phyloP scores from a whole-genome alignment of 2,888 invertebrate species.

The Timema cristinae region DNA sequence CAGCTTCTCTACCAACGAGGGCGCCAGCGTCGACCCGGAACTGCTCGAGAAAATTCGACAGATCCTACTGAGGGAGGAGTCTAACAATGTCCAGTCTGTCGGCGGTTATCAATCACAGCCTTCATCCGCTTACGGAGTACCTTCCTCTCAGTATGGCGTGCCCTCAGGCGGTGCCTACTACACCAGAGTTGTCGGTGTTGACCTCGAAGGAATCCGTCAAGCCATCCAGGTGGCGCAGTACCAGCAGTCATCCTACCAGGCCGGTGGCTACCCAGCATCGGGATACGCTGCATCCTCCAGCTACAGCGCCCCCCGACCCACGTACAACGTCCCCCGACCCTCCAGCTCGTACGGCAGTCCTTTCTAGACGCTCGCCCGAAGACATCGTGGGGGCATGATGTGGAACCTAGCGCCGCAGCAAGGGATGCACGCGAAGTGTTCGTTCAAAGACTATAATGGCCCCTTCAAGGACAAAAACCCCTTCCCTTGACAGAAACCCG shows the following conservation, averaged over 20 bases:
- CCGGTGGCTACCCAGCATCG: constrained; percentile 45
- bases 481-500: too few relatives aligned
- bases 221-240: constrained; percentile 85
- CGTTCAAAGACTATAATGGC: too few relatives aligned
- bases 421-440: too few relatives aligned
- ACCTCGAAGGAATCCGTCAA: constrained; percentile 80
- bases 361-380: constrained; percentile 23
- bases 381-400: background rate
- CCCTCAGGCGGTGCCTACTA: constrained; percentile 44
- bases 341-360: constrained; percentile 33
- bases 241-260: constrained; percentile 61
- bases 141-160: constrained; percentile 64
- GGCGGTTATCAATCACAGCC: constrained; percentile 42
- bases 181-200: constrained; percentile 74
- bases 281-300: constrained; percentile 45
- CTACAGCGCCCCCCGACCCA: constrained; percentile 43
- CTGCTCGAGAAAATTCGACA: constrained; percentile 80
- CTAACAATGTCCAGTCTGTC: constrained; percentile 26
- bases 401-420: too few relatives aligned
- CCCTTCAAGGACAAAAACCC: too few relatives aligned
- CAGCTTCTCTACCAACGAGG: constrained; percentile 77
- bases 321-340: constrained; percentile 43
- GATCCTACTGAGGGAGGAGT: constrained; percentile 77
- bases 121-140: constrained; percentile 64
- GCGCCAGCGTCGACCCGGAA: constrained; percentile 73